Evolutionary conservation across 2,888 invertebrate genomes (phyloP).

Genomic region (Catocala nupta): DNA sequence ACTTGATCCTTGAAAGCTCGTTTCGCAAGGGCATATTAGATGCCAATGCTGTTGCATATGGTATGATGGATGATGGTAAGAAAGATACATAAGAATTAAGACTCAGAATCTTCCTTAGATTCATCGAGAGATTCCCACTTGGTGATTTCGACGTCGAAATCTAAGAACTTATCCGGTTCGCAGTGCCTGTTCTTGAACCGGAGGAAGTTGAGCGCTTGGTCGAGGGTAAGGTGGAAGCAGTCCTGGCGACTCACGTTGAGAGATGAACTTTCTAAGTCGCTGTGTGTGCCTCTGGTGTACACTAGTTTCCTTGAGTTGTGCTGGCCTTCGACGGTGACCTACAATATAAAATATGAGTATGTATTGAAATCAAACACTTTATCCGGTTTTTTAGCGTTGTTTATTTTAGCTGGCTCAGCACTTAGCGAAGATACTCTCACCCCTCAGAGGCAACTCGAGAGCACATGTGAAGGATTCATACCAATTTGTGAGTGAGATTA

Average conservation of each 20-base stretch:
- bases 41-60: neutral
- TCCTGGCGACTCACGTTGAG: slow-evolving; percentile 73
- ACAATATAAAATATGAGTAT: slow-evolving; percentile 1
- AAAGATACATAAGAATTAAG: slow-evolving; percentile 1
- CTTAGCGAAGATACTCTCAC: too few relatives aligned
- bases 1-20: neutral
- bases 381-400: too few relatives aligned
- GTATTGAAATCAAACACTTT: too few relatives aligned
- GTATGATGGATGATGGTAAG: neutral
- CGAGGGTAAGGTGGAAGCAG: slow-evolving; percentile 78
- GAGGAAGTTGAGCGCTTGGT: slow-evolving; percentile 77
- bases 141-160: slow-evolving; percentile 63
- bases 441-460: too few relatives aligned
- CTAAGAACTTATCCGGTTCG: slow-evolving; percentile 67
- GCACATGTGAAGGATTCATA: too few relatives aligned
- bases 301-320: slow-evolving; percentile 68
- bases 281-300: slow-evolving; percentile 75
- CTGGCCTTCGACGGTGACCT: slow-evolving; percentile 73
- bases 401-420: too few relatives aligned
- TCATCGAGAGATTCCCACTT: slow-evolving; percentile 49
- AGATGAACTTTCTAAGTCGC: slow-evolving; percentile 75
- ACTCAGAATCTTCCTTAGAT: slow-evolving; percentile 42
- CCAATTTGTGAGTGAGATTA: too few relatives aligned
- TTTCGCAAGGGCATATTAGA: neutral
- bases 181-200: slow-evolving; percentile 70